Evolutionary conservation across 2,113 vertebrate species (phyloP).

Genomic region (Labeo rohita): DNA sequence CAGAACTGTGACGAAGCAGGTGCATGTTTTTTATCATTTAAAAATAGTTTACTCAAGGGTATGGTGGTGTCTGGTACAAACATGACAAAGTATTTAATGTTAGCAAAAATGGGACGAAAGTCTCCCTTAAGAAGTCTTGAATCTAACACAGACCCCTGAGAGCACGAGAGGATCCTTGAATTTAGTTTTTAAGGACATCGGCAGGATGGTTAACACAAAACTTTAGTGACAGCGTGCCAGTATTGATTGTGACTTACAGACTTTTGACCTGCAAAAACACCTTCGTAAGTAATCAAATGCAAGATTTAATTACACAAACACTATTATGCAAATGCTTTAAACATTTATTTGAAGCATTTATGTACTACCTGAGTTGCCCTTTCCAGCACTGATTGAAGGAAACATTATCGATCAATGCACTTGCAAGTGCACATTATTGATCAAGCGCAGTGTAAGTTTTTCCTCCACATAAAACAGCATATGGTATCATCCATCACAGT

Average conservation of each 20-base stretch:
- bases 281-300: background rate
- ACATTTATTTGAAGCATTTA: background rate
- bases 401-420: conserved; percentile 6
- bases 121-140: conserved; percentile 14
- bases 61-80: background rate
- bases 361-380: background rate
- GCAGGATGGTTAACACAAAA: background rate
- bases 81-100: conserved; percentile 30
- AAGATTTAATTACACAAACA: background rate
- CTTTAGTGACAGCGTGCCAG: background rate
- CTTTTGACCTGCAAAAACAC: background rate
- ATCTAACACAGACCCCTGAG: background rate
- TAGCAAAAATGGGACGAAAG: conserved; percentile 9
- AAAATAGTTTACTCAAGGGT: conserved; percentile 13
- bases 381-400: background rate
- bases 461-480: background rate
- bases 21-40: background rate
- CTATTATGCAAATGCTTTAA: background rate
- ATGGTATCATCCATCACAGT: conserved; percentile 8
- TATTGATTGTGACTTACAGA: background rate
- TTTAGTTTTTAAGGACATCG: background rate
- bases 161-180: background rate
- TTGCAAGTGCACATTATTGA: background rate
- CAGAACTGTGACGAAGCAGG: background rate
- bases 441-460: conserved; percentile 10